Evolutionary conservation across 2,888 invertebrate species (phyloP).

Genomic region (Imbricaverruca yamaguchii): DNA sequence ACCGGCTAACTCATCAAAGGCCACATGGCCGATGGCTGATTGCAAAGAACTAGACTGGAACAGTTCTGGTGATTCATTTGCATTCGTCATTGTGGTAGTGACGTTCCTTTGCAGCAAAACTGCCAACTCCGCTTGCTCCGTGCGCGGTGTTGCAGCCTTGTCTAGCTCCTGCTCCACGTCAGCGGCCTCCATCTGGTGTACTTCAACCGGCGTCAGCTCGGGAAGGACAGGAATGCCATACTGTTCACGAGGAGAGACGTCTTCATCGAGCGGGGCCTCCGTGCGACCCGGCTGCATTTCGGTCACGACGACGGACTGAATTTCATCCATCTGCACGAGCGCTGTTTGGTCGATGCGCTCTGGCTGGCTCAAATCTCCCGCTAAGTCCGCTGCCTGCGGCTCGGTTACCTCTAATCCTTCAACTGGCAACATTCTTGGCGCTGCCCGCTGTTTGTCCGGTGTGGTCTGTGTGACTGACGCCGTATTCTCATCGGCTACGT

Average conservation of each 20-base stretch:
- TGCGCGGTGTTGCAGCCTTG: neutral
- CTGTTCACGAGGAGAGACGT: neutral
- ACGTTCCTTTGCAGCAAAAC: neutral
- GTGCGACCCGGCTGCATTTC: neutral
- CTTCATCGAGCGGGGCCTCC: neutral
- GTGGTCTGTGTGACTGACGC: neutral
- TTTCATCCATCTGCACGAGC: neutral
- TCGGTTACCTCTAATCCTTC: neutral
- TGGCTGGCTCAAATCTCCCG: neutral
- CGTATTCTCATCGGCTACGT: neutral
- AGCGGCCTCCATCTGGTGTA: neutral
- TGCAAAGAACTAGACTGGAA: neutral
- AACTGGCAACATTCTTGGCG: neutral
- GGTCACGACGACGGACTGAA: neutral
- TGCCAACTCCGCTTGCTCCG: neutral
- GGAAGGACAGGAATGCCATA: neutral
- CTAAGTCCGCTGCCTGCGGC: neutral
- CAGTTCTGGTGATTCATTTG: neutral
- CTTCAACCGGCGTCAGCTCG: neutral
- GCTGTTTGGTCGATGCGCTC: neutral
- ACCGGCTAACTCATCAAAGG: neutral
- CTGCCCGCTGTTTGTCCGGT: neutral
- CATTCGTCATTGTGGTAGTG: neutral
- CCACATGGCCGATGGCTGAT: neutral
- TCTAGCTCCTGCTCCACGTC: neutral